A percentile compares a stretch with the other conserved stretches of the same genome.
These are phyloP conservation scores for Drosophila equinoxialis DNA, from an alignment of 1,140 invertebrate genomes.

Conservation along the genomic window DNA sequence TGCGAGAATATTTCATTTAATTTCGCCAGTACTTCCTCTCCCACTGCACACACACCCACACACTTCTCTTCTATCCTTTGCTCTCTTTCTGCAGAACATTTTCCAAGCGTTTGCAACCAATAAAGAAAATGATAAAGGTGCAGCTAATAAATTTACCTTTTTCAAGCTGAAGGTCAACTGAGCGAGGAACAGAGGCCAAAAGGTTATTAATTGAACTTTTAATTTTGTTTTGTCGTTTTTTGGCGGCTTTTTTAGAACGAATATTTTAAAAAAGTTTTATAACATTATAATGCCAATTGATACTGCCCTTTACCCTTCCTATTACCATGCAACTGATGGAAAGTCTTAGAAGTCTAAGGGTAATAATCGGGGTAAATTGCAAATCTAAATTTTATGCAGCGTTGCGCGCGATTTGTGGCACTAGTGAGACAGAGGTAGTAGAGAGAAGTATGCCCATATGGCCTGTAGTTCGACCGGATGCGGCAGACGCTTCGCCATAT, in stretches of 20 bases:
- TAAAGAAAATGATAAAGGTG: slow-evolving; percentile 2
- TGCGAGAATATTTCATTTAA: slow-evolving; percentile 21
- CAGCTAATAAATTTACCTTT: slow-evolving; percentile 33
- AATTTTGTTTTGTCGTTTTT: neutral
- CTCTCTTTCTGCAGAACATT: neutral
- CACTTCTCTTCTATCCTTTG: neutral
- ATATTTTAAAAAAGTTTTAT: neutral
- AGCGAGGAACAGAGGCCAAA: neutral
- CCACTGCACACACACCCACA: too few relatives aligned
- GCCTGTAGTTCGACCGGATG: slow-evolving; percentile 27
- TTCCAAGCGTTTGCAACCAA: neutral
- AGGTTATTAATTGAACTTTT: slow-evolving; percentile 9
- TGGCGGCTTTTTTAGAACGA: neutral
- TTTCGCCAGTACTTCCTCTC: slow-evolving; percentile 40
- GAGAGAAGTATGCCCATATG: neutral
- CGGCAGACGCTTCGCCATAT: slow-evolving; percentile 49
- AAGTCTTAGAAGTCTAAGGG: neutral
- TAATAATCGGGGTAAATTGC: neutral
- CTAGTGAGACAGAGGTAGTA: neutral
- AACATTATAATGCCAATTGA: neutral
- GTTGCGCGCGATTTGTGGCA: slow-evolving; percentile 12
- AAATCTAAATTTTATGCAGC: slow-evolving; percentile 39
- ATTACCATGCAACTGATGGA: neutral
- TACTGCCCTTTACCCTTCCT: too few relatives aligned
- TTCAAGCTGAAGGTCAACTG: slow-evolving; percentile 5